Conservation (phyloP, 2,888 invertebrate species). For the Spisula subtruncata region DNA sequence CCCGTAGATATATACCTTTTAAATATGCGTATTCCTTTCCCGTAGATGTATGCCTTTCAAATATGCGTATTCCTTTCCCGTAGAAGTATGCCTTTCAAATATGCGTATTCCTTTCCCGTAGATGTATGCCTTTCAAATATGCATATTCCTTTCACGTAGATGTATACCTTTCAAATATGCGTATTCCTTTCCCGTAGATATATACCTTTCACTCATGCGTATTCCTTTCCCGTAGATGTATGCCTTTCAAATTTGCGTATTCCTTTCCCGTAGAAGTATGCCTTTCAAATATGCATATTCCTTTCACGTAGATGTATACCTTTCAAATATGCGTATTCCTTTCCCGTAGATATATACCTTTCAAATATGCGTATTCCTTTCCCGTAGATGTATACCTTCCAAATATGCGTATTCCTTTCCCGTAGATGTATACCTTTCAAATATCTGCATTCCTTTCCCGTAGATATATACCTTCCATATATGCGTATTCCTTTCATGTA, state of each 20-base stretch:
- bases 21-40: not conserved
- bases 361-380: not conserved
- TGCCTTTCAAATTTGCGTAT: no score
- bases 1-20: not conserved
- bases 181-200: slow-evolving; percentile 92
- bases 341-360: not conserved
- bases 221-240: not conserved
- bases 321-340: no score
- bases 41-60: no score
- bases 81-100: no score
- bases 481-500: no score
- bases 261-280: no score
- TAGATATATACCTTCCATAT: no score
- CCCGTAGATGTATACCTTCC: slow-evolving; percentile 88
- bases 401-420: slow-evolving; percentile 99
- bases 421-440: not conserved
- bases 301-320: no score
- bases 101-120: no score
- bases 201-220: not conserved
- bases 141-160: slow-evolving; percentile 7
- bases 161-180: slow-evolving; percentile 94
- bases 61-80: no score
- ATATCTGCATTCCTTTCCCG: not conserved
- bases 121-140: not conserved
- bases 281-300: no score